These are phyloP conservation scores for Leuciscus idus DNA, from an alignment of 2,113 vertebrate species.

Conservation along the genomic window DNA sequence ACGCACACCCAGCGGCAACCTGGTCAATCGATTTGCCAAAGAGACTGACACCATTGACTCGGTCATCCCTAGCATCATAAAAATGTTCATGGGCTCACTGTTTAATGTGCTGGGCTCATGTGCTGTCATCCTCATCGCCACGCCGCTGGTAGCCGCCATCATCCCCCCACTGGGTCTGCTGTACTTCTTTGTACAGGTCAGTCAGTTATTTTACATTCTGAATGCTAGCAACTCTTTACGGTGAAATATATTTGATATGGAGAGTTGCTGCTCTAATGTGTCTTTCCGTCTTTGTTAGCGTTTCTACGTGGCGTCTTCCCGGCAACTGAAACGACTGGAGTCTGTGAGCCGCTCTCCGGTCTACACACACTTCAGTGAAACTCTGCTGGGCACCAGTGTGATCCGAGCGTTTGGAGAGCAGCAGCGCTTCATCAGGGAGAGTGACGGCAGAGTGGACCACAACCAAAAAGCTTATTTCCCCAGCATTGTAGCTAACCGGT, in stretches of 20 bases:
- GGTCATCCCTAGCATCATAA: slow-evolving; percentile 88
- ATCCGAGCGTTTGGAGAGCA: slow-evolving; percentile 93
- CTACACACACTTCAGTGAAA: slow-evolving; percentile 95
- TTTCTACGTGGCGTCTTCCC: slow-evolving; percentile 93
- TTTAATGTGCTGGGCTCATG: slow-evolving; percentile 88
- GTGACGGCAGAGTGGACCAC: slow-evolving; percentile 87
- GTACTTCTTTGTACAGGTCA: slow-evolving; percentile 94
- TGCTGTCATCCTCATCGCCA: slow-evolving; percentile 87
- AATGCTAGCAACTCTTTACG: background rate
- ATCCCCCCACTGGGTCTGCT: slow-evolving; percentile 88
- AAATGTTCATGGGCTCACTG: slow-evolving; percentile 95
- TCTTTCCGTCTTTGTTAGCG: slow-evolving; percentile 73
- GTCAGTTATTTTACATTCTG: slow-evolving; percentile 17
- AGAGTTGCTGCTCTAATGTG: background rate
- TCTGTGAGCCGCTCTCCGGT: slow-evolving; percentile 93
- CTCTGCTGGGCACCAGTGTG: slow-evolving; percentile 89
- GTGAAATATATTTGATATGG: background rate
- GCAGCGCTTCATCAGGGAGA: slow-evolving; percentile 86
- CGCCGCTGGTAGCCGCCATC: slow-evolving; percentile 83
- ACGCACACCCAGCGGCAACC: slow-evolving; percentile 92
- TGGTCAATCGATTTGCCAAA: slow-evolving; percentile 96
- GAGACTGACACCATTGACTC: slow-evolving; percentile 95
- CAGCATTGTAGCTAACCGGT: slow-evolving; percentile 97
- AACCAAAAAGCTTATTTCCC: slow-evolving; percentile 97
- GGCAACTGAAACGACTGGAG: slow-evolving; percentile 93